Evolutionary conservation across 2,888 invertebrate genomes (phyloP).

Genomic region (Dryobota labecula): DNA sequence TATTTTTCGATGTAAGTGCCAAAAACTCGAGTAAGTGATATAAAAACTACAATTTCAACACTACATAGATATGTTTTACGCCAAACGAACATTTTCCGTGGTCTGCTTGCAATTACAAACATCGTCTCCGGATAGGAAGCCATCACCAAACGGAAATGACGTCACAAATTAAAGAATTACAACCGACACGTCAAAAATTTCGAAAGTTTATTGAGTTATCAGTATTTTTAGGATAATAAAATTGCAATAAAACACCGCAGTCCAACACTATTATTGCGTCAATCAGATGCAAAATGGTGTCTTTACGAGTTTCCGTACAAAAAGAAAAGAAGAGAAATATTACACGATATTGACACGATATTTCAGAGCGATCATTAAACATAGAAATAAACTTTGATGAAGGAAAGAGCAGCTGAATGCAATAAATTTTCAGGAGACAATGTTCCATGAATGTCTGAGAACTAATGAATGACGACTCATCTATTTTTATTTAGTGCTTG

Average conservation of each 20-base stretch:
- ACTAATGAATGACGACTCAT: slow-evolving; percentile 76
- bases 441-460: slow-evolving; percentile 71
- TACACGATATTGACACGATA: slow-evolving; percentile 65
- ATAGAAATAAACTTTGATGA: slow-evolving; percentile 40
- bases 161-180: slow-evolving; percentile 52
- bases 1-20: slow-evolving; percentile 12
- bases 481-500: slow-evolving; percentile 65
- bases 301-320: slow-evolving; percentile 43
- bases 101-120: slow-evolving; percentile 19
- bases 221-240: slow-evolving; percentile 41
- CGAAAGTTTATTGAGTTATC: slow-evolving; percentile 48
- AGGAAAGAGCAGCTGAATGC: slow-evolving; percentile 74
- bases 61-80: slow-evolving; percentile 6
- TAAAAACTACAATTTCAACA: slow-evolving; percentile 26
- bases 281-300: slow-evolving; percentile 49
- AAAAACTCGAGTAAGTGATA: slow-evolving; percentile 8
- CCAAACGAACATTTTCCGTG: slow-evolving; percentile 25
- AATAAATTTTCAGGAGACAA: slow-evolving; percentile 74
- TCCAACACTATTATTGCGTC: slow-evolving; percentile 35
- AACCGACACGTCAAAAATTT: slow-evolving; percentile 39
- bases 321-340: slow-evolving; percentile 18
- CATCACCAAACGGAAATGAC: slow-evolving; percentile 55
- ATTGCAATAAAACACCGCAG: slow-evolving; percentile 41
- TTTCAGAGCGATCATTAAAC: slow-evolving; percentile 64
- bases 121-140: slow-evolving; percentile 41